Base-by-base conservation (phyloP, 2,797 vertebrate species). In the Pachyuromys duprasi region DNA sequence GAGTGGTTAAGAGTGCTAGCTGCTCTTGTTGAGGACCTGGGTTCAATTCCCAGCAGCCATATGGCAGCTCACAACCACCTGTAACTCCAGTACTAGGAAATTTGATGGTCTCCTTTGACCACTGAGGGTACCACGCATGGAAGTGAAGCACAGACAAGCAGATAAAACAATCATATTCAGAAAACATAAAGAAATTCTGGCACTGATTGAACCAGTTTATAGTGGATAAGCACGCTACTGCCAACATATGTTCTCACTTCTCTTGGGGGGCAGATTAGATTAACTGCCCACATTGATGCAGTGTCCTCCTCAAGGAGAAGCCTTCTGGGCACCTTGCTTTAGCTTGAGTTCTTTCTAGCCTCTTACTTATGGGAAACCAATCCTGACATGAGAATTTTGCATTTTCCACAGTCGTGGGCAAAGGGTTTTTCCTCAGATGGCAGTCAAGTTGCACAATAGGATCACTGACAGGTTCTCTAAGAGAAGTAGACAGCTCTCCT, bases 371-470 rank as follows among this genome's bases (percentile, higher is more conserved):
- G 33, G 45, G 53, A 45, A 17, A 63, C 65, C 55, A 65, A 28
- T 93, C 49, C 67, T 94, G 62, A 86, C 53, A 24, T 45, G 53
- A 72, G 70, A 8, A n/a, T 15, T 72, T 79, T 70, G 1, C 45
- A 15, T 67, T 86, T 94, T 86, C 62, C 86, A 39, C 72, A 86
- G 13, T 72, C n/a, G 22, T 62, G 31, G 45, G 53, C 78, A 86
- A 89, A 69, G 53, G 36, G 60, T 70, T 93, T 93, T 93, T 74
- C 62, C 82, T 57, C 69, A 87, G 49, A 28, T 57, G 69, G 49
- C 63, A 95, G 90, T 69, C 53, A 93, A 83, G 22, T 84, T 96
- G 84, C 65, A 88, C 17, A 70, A 74, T 49, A 60, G 14, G 14
- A 70, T 90, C 2, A 62, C 28, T 90, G 31, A 55, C 80, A n/a